Evolutionary conservation across 2,113 vertebrate genomes (phyloP).

Genomic region (Nothocercus nigrocapillus): DNA sequence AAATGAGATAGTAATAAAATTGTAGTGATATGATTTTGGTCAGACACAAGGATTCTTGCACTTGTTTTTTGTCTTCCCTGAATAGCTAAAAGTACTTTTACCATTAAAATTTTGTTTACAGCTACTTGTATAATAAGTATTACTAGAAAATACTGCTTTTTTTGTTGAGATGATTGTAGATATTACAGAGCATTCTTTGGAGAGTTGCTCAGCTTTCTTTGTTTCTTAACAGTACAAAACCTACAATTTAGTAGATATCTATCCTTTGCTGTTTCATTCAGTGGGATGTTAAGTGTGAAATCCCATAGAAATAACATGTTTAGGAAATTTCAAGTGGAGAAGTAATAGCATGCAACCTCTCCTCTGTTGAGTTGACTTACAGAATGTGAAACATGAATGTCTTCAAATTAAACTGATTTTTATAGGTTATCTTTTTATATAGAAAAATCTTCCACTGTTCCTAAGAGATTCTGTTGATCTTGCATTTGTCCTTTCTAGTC

Average conservation of each 20-base stretch:
- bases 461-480: not conserved
- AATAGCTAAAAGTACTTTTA: not conserved
- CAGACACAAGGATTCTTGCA: not conserved
- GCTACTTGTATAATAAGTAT: not conserved
- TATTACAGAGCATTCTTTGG: not conserved
- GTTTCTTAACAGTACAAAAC: not conserved
- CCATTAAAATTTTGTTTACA: not conserved
- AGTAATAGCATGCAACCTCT: not conserved
- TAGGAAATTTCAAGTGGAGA: not conserved
- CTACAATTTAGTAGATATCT: not conserved
- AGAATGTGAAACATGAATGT: not conserved
- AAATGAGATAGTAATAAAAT: not conserved
- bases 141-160: not conserved
- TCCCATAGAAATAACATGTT: not conserved
- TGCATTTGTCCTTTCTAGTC: not conserved
- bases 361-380: not conserved
- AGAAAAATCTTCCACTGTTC: not conserved
- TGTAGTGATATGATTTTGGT: not conserved
- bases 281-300: not conserved
- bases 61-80: accelerated
- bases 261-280: not conserved
- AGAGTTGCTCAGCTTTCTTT: not conserved
- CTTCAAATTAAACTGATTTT: not conserved
- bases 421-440: not conserved
- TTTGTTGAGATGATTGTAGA: not conserved